Conservation (phyloP, 2,113 vertebrate species). For the Lates calcarifer region DNA sequence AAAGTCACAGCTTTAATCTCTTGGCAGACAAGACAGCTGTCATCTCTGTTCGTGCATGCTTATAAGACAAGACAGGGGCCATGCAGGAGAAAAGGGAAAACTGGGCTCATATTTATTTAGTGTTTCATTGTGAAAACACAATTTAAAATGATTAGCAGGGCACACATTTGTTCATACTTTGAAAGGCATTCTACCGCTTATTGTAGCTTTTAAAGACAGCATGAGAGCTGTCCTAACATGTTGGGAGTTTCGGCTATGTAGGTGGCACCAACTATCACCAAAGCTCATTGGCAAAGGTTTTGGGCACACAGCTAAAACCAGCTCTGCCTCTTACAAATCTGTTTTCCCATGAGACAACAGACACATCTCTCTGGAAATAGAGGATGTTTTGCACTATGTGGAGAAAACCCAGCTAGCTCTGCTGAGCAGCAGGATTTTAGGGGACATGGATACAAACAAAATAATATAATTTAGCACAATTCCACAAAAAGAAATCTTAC, state of each 20-base stretch:
- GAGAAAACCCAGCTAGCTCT: neutral
- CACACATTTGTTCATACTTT: neutral
- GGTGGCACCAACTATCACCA: neutral
- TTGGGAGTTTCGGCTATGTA: neutral
- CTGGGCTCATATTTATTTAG: neutral
- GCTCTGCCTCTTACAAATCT: neutral
- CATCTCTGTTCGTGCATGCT: too few species aligned
- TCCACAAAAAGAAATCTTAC: conserved; percentile 76
- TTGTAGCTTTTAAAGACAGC: neutral
- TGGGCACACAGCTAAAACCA: neutral
- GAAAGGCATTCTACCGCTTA: neutral
- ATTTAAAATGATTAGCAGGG: neutral
- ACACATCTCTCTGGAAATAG: neutral
- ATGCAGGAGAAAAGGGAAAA: neutral
- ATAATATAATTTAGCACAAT: neutral
- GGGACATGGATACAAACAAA: neutral
- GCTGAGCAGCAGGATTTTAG: too few species aligned
- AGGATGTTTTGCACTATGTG: neutral
- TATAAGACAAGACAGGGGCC: too few species aligned
- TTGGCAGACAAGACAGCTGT: too few species aligned
- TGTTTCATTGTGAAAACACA: neutral
- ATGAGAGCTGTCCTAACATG: neutral
- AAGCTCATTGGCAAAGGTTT: neutral
- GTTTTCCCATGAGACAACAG: neutral
- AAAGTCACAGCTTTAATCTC: neutral